phyloP scores from a whole-genome alignment of 2,888 invertebrate genomes.

The Cinara cedri region DNA sequence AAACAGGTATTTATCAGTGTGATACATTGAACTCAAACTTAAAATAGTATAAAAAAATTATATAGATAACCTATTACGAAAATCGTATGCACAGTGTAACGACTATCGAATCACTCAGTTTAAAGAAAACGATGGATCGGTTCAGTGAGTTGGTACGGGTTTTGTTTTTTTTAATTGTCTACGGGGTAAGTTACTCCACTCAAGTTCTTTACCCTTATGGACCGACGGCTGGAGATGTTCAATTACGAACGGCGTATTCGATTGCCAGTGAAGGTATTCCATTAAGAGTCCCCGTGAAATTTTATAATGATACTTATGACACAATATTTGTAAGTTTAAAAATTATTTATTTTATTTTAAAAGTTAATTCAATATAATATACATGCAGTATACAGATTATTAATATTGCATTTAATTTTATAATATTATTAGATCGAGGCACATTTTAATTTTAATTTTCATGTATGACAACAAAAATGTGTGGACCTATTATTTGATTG shows the following conservation, averaged over 20 bases:
- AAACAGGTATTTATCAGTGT: conserved; percentile 34
- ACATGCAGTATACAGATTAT: too few relatives aligned
- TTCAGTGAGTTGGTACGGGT: conserved; percentile 39
- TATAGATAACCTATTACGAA: conserved; percentile 24
- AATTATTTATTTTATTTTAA: not conserved
- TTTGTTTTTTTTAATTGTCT: conserved; percentile 17
- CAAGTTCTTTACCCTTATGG: conserved; percentile 71
- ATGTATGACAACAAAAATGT: too few relatives aligned
- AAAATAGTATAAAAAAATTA: conserved; percentile 17
- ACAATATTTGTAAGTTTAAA: conserved; percentile 79
- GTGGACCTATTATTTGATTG: too few relatives aligned
- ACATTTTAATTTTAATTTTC: too few relatives aligned
- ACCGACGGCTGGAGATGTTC: conserved; percentile 65
- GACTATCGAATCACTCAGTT: conserved; percentile 21
- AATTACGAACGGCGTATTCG: conserved; percentile 66
- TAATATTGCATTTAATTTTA: too few relatives aligned
- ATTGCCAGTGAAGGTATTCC: conserved; percentile 71
- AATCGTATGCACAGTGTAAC: conserved; percentile 19
- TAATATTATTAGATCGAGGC: too few relatives aligned
- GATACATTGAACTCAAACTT: conserved; percentile 30
- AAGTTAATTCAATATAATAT: too few relatives aligned
- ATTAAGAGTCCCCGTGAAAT: conserved; percentile 76
- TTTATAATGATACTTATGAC: conserved; percentile 78
- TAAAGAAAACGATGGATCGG: conserved; percentile 33
- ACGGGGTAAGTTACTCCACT: conserved; percentile 13